Evolutionary conservation across 2,888 invertebrate genomes (phyloP), one percentile per base, ranked within the genome.

Genomic region (Acronicta aceris): DNA sequence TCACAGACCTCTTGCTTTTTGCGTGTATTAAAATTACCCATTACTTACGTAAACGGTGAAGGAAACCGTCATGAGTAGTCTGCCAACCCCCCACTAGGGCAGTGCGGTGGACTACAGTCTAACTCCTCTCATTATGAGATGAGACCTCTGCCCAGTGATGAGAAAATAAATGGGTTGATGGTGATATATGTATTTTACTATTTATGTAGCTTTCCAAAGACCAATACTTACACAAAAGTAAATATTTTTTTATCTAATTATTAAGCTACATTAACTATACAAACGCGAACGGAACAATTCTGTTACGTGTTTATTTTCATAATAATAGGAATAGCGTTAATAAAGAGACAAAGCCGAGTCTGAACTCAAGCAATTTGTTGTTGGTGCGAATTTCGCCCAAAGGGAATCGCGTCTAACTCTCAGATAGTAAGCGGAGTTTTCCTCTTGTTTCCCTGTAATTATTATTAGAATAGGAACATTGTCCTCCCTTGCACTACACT

Each of bases 391-490:
- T 73, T 72, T 61, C 38, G 59, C 67, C 73, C 70, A 33, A 47
- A 67, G 76, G 75, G 67, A 72, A 61, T 72, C 41, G 59, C 53
- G 47, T 61, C 72, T 46, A 66, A 68, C 70, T 66, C 67, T 47
- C 45, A 16, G 55, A 46, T 49, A 53, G 58, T 59, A 68, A 62
- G 61, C 38, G 55, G 67, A 63, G 76, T 55, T 53, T 64, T 58
- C 55, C 59, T 74, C 60, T 54, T 59, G 60, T 63, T 60, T 68
- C 47, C 51, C 47, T 59, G 51, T 76, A 71, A 70, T 79, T 79
- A 72, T 79, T 77, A 79, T 77, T 76, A 74, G 72, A 70, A 79
- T 72, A 74, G 71, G 63, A 71, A 74, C 60, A 69, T 49, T 74
- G 72, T 78, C 76, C 72, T 73, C 65, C 65, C 63, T 73, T 76